phyloP scores from a whole-genome alignment of 2,113 vertebrate species.

The Odobenus rosmarus region DNA sequence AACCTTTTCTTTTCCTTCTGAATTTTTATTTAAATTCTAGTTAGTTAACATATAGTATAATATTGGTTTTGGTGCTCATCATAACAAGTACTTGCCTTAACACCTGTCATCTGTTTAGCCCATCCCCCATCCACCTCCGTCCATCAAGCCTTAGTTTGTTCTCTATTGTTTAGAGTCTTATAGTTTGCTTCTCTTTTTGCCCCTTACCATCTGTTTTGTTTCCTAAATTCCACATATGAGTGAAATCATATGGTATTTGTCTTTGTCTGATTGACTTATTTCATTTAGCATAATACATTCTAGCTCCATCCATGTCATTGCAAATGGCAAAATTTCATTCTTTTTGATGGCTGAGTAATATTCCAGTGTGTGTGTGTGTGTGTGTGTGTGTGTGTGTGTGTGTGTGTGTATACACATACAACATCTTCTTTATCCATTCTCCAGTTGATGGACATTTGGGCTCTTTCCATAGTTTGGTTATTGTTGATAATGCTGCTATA shows the following conservation, averaged over 20 bases:
- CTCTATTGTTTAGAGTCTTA: neutral
- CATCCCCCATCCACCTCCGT: neutral
- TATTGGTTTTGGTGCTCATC: neutral
- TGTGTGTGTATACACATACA: too few relatives aligned
- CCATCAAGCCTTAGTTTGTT: neutral
- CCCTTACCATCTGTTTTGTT: neutral
- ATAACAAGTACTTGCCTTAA: neutral
- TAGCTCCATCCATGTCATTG: too few relatives aligned
- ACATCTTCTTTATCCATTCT: too few relatives aligned
- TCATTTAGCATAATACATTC: too few relatives aligned
- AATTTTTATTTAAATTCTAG: neutral
- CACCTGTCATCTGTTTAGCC: neutral
- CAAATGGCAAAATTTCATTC: neutral
- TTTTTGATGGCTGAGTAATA: too few relatives aligned
- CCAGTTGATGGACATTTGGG: too few relatives aligned
- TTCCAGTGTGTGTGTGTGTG: too few relatives aligned
- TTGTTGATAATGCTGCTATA: too few relatives aligned
- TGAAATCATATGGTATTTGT: too few relatives aligned
- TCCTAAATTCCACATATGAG: neutral
- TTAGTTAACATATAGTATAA: neutral
- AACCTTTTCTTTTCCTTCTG: neutral
- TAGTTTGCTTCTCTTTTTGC: neutral
- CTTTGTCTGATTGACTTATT: too few relatives aligned
- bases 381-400: too few relatives aligned
- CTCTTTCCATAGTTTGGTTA: too few relatives aligned